Percentiles rank a stretch among this genome's conserved stretches.
Evolutionary conservation across 2,113 vertebrate species (phyloP).

Genomic region (Acanthisitta chloris): DNA sequence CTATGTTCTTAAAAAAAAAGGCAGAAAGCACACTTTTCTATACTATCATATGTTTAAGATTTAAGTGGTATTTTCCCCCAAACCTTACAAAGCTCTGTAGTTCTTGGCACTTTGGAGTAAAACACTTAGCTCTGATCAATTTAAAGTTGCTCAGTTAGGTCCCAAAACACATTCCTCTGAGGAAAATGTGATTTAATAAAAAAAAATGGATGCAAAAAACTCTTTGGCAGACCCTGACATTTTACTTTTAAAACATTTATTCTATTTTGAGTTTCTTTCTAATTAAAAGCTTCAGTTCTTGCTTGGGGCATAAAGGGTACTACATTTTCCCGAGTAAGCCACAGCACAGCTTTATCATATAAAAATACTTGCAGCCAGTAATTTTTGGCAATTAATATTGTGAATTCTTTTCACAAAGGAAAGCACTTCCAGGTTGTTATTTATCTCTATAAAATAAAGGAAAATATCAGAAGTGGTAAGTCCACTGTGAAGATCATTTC

Average conservation of each 20-base stretch:
- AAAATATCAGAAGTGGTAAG: slow-evolving; percentile 75
- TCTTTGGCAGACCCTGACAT: slow-evolving; percentile 65
- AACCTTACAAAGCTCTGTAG: background rate
- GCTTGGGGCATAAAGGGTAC: slow-evolving; percentile 66
- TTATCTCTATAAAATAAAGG: slow-evolving; percentile 71
- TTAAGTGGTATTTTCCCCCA: background rate
- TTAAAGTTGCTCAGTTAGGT: slow-evolving; percentile 30
- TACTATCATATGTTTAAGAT: background rate
- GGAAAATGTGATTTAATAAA: slow-evolving; percentile 34
- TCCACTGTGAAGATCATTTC: slow-evolving; percentile 58
- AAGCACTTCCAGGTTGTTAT: slow-evolving; percentile 59
- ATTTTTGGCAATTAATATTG: slow-evolving; percentile 82
- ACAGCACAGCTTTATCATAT: slow-evolving; percentile 71
- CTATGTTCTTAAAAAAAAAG: background rate
- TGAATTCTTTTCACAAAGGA: slow-evolving; percentile 73
- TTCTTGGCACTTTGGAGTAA: slow-evolving; percentile 21
- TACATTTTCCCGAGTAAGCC: slow-evolving; percentile 72
- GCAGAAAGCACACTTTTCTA: background rate
- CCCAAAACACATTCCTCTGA: slow-evolving; percentile 40
- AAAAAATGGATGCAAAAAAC: slow-evolving; percentile 38
- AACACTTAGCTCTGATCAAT: slow-evolving; percentile 55
- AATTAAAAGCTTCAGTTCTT: slow-evolving; percentile 77
- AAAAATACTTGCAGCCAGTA: slow-evolving; percentile 75
- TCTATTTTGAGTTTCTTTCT: slow-evolving; percentile 56
- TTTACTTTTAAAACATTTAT: slow-evolving; percentile 76